These are phyloP conservation scores for Deladenus siricidicola DNA, from an alignment of 2,888 invertebrate species.

Conservation along the genomic window DNA sequence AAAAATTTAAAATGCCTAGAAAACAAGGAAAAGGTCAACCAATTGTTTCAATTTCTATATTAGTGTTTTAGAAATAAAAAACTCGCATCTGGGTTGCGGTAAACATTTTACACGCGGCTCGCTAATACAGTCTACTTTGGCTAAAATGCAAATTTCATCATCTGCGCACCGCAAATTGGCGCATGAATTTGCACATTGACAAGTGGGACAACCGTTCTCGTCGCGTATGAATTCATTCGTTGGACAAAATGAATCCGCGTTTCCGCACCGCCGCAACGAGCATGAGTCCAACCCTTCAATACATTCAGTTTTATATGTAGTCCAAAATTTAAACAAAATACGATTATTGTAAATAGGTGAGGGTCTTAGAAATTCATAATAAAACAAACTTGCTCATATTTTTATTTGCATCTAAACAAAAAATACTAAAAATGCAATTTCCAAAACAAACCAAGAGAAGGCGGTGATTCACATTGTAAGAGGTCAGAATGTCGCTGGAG, in stretches of 20 bases:
- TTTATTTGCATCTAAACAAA: too few relatives aligned
- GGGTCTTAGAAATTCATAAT: too few relatives aligned
- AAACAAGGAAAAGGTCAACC: background rate
- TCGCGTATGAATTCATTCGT: background rate
- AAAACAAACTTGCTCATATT: too few relatives aligned
- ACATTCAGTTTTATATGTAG: too few relatives aligned
- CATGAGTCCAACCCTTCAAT: too few relatives aligned
- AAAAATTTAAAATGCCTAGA: constrained; percentile 41
- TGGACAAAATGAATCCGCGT: background rate
- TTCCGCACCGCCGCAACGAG: background rate
- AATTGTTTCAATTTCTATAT: background rate
- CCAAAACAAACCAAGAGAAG: too few relatives aligned
- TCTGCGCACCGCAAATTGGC: constrained; percentile 33
- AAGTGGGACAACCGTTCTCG: constrained; percentile 34
- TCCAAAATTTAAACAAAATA: too few relatives aligned
- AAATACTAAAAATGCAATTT: too few relatives aligned
- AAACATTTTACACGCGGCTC: constrained; percentile 31
- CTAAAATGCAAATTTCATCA: constrained; percentile 38
- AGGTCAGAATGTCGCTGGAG: too few relatives aligned
- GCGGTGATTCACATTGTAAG: too few relatives aligned
- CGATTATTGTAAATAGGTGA: too few relatives aligned
- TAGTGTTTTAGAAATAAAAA: background rate
- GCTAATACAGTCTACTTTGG: constrained; percentile 39
- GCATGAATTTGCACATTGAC: constrained; percentile 45
- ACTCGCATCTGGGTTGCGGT: constrained; percentile 42